Evolutionary conservation across 2,113 vertebrate genomes (phyloP), one percentile per base, ranked within the genome.

Genomic region (Heteronetta atricapilla): DNA sequence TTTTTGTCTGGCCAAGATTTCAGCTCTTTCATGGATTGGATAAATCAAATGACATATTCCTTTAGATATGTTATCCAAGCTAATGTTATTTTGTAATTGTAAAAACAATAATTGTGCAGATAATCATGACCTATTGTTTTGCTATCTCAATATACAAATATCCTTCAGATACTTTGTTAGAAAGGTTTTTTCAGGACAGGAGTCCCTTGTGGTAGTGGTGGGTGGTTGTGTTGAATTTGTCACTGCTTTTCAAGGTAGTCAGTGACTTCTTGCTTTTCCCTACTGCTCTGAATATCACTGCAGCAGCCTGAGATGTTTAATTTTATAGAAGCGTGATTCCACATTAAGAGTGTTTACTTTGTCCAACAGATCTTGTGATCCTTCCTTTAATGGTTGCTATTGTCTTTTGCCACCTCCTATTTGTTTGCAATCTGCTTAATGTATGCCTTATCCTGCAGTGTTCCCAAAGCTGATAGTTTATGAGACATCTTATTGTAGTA

Each of bases 341-440:
- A 34, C 77, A 48, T 87, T 92, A 86, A 86, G 72, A 70, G 34
- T 64, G 33, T 86, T 95, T 72, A 86, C 66, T 93, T 82, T 83
- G 76, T 92, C 93, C 95, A 92, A 66, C 53, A 84, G 77, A 92
- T 92, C 94, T 94, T 92, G 69, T 90, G 96, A 95, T 90, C 66
- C 52, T 90, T 95, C 77, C 52, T 82, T 88, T 93, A 93, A 84
- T 33, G 66, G 42, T 66, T 79, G 66, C 69, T 90, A 21, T 90
- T 90, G 94, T 90, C 77, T 96, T 96, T 93, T 84, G 74, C 40
- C 83, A 89, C 89, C 58, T 90, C 26, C 50, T 95, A 90, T 94
- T 93, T 93, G 86, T 63, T 95, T 95, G 94, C 75, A 90, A 97
- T 97, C 77, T 93, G 34, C 77, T 85, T 96, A 96, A 97, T 96